phyloP scores from a whole-genome alignment of 2,113 vertebrate species.

The Tympanuchus pallidicinctus region DNA sequence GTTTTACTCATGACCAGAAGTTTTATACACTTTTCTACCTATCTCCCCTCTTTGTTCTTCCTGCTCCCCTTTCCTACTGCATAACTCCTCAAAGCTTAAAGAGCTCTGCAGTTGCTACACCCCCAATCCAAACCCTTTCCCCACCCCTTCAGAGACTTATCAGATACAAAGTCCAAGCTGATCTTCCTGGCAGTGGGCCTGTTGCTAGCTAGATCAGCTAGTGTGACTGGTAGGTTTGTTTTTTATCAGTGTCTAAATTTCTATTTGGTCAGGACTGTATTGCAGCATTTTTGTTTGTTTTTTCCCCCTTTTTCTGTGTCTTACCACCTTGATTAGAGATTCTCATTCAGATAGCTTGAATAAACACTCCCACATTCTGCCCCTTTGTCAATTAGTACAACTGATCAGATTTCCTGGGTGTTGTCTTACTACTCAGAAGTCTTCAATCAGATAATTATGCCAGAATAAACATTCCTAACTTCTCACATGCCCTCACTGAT shows the following conservation, averaged over 20 bases:
- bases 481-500: background rate
- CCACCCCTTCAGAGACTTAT: background rate
- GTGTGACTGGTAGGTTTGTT: background rate
- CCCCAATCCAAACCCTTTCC: background rate
- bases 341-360: background rate
- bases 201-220: background rate
- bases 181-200: background rate
- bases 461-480: background rate
- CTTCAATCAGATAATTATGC: background rate
- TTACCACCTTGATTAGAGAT: background rate
- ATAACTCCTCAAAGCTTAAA: background rate
- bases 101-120: too few relatives aligned
- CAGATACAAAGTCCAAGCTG: background rate
- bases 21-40: background rate
- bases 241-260: background rate
- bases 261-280: background rate
- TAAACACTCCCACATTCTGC: background rate
- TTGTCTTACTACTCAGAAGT: background rate
- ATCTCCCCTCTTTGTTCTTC: background rate
- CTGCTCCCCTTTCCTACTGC: background rate
- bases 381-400: background rate
- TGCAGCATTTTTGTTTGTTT: background rate
- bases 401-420: background rate
- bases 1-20: background rate
- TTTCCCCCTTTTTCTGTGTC: background rate